These are phyloP conservation scores for Pachypeltis micranthus DNA, from an alignment of 1,140 invertebrate species.

Conservation along the genomic window DNA sequence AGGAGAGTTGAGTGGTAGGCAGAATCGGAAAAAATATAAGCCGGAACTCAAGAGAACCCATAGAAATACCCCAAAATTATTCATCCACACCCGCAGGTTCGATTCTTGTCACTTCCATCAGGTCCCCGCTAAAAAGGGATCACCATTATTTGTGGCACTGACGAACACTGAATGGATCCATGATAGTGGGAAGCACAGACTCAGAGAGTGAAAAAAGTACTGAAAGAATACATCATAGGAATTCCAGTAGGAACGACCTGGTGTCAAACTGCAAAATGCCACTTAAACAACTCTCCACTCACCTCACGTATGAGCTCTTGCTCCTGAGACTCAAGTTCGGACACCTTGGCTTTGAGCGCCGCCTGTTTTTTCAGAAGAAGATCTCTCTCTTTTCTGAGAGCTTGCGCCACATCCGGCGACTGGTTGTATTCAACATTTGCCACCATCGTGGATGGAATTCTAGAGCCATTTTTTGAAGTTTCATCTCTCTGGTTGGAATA, in stretches of 20 bases:
- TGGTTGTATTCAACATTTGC: not conserved
- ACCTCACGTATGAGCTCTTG: slow-evolving; percentile 74
- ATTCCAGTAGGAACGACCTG: not conserved
- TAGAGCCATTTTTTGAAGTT: not conserved
- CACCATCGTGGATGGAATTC: not conserved
- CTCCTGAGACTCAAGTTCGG: slow-evolving; percentile 67
- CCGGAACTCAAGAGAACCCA: no score
- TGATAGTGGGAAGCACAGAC: no score
- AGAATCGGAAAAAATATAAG: no score
- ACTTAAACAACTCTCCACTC: slow-evolving; percentile 23
- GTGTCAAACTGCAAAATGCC: not conserved
- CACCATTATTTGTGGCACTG: no score
- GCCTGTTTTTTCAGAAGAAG: slow-evolving; percentile 44
- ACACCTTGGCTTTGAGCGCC: slow-evolving; percentile 58
- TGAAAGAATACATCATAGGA: not conserved
- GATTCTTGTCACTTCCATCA: no score
- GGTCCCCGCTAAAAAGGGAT: no score
- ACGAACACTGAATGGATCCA: no score
- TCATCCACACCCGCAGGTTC: no score
- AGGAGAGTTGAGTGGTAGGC: no score
- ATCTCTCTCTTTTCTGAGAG: slow-evolving; percentile 43
- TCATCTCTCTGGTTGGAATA: not conserved
- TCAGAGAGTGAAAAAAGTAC: no score
- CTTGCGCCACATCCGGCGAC: slow-evolving; percentile 1
- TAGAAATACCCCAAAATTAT: no score